Conservation (phyloP, 2,113 vertebrate species). For the Poeciliopsis turrubarensis region DNA sequence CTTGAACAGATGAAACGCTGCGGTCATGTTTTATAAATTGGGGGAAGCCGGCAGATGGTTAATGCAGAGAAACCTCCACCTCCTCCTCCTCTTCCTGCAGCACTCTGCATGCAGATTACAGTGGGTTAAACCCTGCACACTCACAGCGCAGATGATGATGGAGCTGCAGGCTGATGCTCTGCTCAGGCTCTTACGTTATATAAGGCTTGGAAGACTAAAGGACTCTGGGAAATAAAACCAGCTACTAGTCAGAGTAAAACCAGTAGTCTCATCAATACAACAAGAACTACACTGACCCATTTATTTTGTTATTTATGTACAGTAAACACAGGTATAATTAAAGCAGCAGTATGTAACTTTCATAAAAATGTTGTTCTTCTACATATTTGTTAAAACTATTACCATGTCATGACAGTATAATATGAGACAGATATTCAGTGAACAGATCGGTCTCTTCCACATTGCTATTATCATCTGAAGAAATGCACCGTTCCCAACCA, state of each 20-base stretch:
- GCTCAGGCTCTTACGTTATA: constrained; percentile 30
- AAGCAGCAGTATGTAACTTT: too few species aligned
- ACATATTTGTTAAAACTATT: too few species aligned
- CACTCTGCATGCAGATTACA: constrained; percentile 54
- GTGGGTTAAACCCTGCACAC: constrained; percentile 33
- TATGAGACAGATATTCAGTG: too few species aligned
- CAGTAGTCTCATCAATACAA: background rate
- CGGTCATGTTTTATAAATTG: constrained; percentile 51
- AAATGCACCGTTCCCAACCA: too few species aligned
- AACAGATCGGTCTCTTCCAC: too few species aligned
- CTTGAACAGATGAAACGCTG: constrained; percentile 3
- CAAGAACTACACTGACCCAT: background rate
- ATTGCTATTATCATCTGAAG: too few species aligned
- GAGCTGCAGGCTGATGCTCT: constrained; percentile 25
- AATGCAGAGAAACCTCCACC: constrained; percentile 17
- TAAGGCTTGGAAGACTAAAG: constrained; percentile 34
- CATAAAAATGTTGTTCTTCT: too few species aligned
- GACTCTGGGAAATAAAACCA: constrained; percentile 41
- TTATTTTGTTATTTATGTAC: background rate
- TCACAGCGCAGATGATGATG: constrained; percentile 2
- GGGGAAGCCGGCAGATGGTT: constrained; percentile 70
- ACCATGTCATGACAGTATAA: too few species aligned
- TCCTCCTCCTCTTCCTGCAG: constrained; percentile 7
- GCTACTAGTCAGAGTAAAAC: background rate
- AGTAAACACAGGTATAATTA: too few species aligned